These are phyloP conservation scores for Carassius auratus DNA, from an alignment of 2,113 vertebrate genomes.

Conservation along the genomic window DNA sequence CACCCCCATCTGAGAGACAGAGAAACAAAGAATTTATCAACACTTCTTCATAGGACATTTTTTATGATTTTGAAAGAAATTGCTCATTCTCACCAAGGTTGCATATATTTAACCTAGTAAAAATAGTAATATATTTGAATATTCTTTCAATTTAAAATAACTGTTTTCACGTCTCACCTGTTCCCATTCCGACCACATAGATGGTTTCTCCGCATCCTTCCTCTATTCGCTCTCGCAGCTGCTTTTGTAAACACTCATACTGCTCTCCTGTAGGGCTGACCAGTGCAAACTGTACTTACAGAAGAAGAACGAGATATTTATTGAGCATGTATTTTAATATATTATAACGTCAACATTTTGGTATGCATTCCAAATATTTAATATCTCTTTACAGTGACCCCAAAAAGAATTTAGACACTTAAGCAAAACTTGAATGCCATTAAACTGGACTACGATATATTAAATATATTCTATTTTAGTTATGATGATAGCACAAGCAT, in stretches of 20 bases:
- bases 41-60: neutral
- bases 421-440: neutral
- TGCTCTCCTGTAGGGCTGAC: slow-evolving; percentile 95
- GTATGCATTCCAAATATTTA: neutral
- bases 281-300: slow-evolving; percentile 82
- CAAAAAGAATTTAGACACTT: neutral
- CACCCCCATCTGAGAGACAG: slow-evolving; percentile 83
- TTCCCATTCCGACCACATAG: slow-evolving; percentile 96
- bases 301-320: neutral
- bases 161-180: slow-evolving; percentile 77
- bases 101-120: no score
- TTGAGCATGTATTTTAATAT: neutral
- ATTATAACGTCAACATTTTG: neutral
- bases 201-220: slow-evolving; percentile 97
- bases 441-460: neutral
- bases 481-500: neutral
- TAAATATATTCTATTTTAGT: neutral
- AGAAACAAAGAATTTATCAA: neutral
- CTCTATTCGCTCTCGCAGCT: slow-evolving; percentile 93
- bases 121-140: no score
- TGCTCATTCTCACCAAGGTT: neutral
- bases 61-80: neutral
- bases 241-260: slow-evolving; percentile 92
- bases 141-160: neutral
- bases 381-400: neutral